Base-by-base conservation (phyloP, 2,113 vertebrate species). In the Chauna torquata region DNA sequence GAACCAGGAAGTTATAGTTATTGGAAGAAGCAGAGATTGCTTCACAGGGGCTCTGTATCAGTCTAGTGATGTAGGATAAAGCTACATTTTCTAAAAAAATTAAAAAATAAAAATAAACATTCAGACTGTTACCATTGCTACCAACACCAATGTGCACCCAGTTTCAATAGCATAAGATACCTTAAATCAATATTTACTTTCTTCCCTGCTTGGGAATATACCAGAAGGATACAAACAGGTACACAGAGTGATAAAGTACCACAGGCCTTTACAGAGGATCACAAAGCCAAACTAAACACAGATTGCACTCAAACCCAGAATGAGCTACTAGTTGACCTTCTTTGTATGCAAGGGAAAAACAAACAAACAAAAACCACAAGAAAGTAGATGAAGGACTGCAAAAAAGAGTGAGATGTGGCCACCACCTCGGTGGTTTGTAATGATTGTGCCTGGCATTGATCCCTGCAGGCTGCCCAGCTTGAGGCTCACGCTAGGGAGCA, bases 391-490 rank as follows among this genome's bases (percentile, higher is more conserved):
- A 66, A 54, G 36, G 30, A 72, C 30, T 42, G 19, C 52, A 76
- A 23, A 8, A 8, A 52, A 44, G 58, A 65, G 36, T 3, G 11
- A 65, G 54, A 42, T 11, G n/a, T 28, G 54, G 14, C 19, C 23
- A 65, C 14, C 40, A n/a, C 40, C 30, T n/a, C 3, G 2, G 8
- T 61, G 57, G 12, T 72, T 85, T 77, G 64, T 22, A 77, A 3
- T 72, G 52, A 14, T 2, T 0, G 17, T 20, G 50, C 66, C 57
- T 38, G 18, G 38, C 2, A 0, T 8, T 20, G 24, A 30, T 74
- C 58, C 25, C 62, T 50, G 40, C 0, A 1, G 34, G 42, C 3
- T 66, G 32, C 38, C 55, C 72, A 66, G 72, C 40, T n/a, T 12
- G 32, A 50, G 49, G 57, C 32, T 12, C 2, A 13, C 36, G 22